phyloP scores from a whole-genome alignment of 2,888 invertebrate genomes.

The Lasius fuliginosus region DNA sequence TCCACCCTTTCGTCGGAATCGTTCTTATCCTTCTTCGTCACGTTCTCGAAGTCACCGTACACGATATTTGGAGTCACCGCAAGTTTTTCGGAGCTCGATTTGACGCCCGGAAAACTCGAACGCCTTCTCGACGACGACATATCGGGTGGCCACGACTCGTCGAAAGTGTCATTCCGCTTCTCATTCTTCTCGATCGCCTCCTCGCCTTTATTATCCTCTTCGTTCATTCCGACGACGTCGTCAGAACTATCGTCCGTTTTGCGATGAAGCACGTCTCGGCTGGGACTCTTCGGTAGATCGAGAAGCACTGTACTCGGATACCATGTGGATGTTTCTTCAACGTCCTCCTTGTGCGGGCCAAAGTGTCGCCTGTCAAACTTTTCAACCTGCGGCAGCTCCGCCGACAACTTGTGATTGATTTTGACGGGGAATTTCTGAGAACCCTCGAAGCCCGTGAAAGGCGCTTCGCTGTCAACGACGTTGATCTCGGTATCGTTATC shows the following conservation, averaged over 20 bases:
- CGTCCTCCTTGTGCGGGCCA: slow-evolving; percentile 78
- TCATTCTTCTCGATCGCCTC: slow-evolving; percentile 50
- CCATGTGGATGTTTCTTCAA: slow-evolving; percentile 60
- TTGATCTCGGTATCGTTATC: slow-evolving; percentile 38
- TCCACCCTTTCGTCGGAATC: slow-evolving; percentile 18
- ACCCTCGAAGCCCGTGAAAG: slow-evolving; percentile 79
- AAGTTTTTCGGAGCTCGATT: slow-evolving; percentile 43
- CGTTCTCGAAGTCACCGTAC: slow-evolving; percentile 24
- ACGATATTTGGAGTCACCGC: neutral
- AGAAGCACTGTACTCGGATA: slow-evolving; percentile 62
- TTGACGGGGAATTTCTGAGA: slow-evolving; percentile 79
- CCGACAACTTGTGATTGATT: slow-evolving; percentile 73
- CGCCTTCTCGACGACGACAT: slow-evolving; percentile 59
- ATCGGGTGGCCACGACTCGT: slow-evolving; percentile 60
- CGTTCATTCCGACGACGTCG: slow-evolving; percentile 3
- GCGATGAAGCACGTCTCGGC: slow-evolving; percentile 75
- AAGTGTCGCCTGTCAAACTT: slow-evolving; percentile 83
- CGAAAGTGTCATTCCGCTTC: slow-evolving; percentile 55
- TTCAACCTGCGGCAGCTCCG: slow-evolving; percentile 73
- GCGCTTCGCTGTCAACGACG: slow-evolving; percentile 66
- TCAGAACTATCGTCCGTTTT: slow-evolving; percentile 62
- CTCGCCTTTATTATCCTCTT: slow-evolving; percentile 43
- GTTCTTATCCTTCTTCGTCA: slow-evolving; percentile 2
- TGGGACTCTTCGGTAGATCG: slow-evolving; percentile 78
- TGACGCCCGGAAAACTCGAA: slow-evolving; percentile 44